Base-by-base conservation (phyloP, 2,113 vertebrate genomes). In the Nematolebias whitei region DNA sequence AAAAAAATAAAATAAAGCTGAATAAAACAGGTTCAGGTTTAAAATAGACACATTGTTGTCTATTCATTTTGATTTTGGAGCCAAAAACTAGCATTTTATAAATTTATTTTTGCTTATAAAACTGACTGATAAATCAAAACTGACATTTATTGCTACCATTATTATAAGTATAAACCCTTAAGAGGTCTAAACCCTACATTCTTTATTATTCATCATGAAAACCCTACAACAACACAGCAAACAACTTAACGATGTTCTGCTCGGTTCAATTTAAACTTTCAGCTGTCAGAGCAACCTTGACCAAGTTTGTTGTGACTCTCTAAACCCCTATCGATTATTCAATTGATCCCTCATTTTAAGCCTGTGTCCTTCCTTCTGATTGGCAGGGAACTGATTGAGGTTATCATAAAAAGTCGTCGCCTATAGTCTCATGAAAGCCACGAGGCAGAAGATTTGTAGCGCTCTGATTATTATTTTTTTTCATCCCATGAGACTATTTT, bases 351-450 rank as follows among this genome's bases (percentile, higher is more conserved):
- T 85, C 44, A 65, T 84, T 67, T 70, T 56, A 41, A 67, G 70
- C 57, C 65, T 13, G 10, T 24, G 10, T 69, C 58, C 59, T 74
- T 50, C 48, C 40, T 55, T 77, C 66, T 73, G 66, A 79, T 41
- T 79, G 66, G 71, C 67, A 60, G 52, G 20, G 49, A 80, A 40
- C 62, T 81, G 80, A 84, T 73, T 86, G 75, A 82, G 79, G 66
- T 78, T 80, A 74, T 83, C 86, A 85, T 82, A 78, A 84, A 20
- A 85, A 80, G 87, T 81, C 64, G 51, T 24, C 9, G 38, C 43
- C 68, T 63, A 2, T 12, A 35, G 64, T 76, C 77, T 77, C 66
- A 68, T 12, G 69, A 65, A 81, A 83, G 64, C 68, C 69, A 67
- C 72, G 13, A 71, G 78, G 68, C 61, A 78, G 62, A 74, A 76